Base-by-base conservation (phyloP, 2,113 vertebrate genomes). In the Mugil cephalus region DNA sequence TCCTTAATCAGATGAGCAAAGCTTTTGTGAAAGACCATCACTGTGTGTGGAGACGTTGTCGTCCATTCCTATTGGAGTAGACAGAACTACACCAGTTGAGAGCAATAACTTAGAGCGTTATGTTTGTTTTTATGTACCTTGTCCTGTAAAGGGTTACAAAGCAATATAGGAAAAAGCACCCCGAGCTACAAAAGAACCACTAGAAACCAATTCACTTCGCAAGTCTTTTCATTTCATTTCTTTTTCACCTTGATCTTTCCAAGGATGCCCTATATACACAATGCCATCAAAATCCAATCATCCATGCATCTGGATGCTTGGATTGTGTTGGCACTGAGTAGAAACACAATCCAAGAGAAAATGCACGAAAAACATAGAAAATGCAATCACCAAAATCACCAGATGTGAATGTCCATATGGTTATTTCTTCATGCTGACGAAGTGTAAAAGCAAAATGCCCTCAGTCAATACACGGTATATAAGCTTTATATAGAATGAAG, bases 231-330 rank as follows among this genome's bases (percentile, higher is more conserved):
- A 67, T 69, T 79, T 61, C 21, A 66, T 80, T 72, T 64, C 10
- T 69, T 39, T 43, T 15, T 45, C 45, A 55, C 64, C 63, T 48
- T 34, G 34, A 58, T 5, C 46, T 59, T 73, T 52, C 24, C 42
- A 56, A 74, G 45, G 45, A 53, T 42, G 45, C 10, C 42, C 39
- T 24, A 55, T 12, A 13, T 42, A 64, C 14, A 52, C 13, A 5
- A 54, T 39, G 54, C 61, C 54, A 79, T 60, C 40, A 72, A 71
- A 72, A 72, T 72, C 19, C 43, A 60, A 66, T 79, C 62, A 72
- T 60, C 61, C 24, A 48, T 35, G 60, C 39, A 60, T 45, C 10
- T 19, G 45, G 15, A 59, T 47, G 35, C 65, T 21, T 79, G 61
- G 68, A 66, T 52, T 74, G 45, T 50, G 14, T 19, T 38, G 40